A percentile compares a stretch with the other conserved stretches of the same genome.
Evolutionary conservation across 2,113 vertebrate genomes (phyloP).

Genomic region (Seriola rivoliana): DNA sequence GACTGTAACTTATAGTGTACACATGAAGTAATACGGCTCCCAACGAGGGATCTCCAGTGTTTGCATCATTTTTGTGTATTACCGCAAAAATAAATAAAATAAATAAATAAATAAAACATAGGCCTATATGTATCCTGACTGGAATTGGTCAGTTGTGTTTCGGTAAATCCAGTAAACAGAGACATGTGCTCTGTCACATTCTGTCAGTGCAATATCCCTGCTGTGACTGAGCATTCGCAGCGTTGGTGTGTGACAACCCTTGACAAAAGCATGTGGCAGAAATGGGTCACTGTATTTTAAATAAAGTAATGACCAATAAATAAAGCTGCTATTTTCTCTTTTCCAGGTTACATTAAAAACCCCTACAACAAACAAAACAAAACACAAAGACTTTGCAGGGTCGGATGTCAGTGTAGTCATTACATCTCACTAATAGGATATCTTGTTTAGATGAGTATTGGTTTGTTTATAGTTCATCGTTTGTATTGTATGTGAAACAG

Average conservation of each 20-base stretch:
- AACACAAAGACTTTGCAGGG: too few species aligned
- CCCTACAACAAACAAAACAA: too few species aligned
- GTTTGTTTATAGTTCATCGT: constrained; percentile 10
- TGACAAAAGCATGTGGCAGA: constrained; percentile 66
- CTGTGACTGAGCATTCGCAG: constrained; percentile 9
- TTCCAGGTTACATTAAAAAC: background rate
- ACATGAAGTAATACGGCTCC: too few species aligned
- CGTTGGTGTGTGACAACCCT: constrained; percentile 58
- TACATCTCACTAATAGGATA: constrained; percentile 11
- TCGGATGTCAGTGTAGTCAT: background rate
- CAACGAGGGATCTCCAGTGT: too few species aligned
- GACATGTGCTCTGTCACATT: constrained; percentile 47
- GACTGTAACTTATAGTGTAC: too few species aligned
- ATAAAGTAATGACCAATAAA: constrained; percentile 35
- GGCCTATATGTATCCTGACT: background rate
- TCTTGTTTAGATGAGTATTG: constrained; percentile 17
- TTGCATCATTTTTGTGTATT: too few species aligned
- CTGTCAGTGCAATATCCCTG: constrained; percentile 19
- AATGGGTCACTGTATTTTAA: constrained; percentile 57
- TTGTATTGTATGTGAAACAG: constrained; percentile 28
- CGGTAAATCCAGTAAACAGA: constrained; percentile 42
- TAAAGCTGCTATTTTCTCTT: constrained; percentile 2
- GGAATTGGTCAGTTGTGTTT: constrained; percentile 29
- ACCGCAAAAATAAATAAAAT: too few species aligned
- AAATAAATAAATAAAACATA: background rate